These are phyloP conservation scores for Leptopterna dolabrata DNA, from an alignment of 2,888 invertebrate genomes.

Conservation along the genomic window DNA sequence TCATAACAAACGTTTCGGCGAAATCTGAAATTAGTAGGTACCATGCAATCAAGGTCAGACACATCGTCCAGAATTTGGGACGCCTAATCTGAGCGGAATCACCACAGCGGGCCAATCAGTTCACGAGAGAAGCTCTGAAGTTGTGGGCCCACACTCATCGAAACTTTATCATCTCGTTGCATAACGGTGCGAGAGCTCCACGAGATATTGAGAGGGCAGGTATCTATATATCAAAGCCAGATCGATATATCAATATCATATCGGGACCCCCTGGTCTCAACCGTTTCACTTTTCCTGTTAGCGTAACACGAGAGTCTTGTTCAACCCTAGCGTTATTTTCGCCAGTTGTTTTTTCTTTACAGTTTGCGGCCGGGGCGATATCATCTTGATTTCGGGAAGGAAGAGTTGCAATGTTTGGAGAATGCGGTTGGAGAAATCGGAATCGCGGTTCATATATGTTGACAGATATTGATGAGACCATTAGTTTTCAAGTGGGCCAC, in stretches of 20 bases:
- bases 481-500: background rate
- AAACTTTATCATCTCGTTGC: conserved; percentile 44
- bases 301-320: conserved; percentile 33
- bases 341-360: background rate
- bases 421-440: background rate
- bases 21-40: too few relatives aligned
- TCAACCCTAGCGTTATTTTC: background rate
- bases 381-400: background rate
- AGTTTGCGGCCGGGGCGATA: background rate
- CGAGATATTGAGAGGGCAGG: conserved; percentile 27
- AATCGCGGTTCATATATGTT: background rate
- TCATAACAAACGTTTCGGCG: too few relatives aligned
- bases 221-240: conserved; percentile 36
- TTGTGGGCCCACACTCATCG: conserved; percentile 28
- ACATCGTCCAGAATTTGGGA: background rate
- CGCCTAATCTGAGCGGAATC: background rate
- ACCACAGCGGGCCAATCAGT: background rate
- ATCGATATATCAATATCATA: conserved; percentile 46
- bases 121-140: background rate
- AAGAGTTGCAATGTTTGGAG: background rate
- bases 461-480: background rate
- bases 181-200: conserved; percentile 14
- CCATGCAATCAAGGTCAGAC: too few relatives aligned
- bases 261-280: background rate
- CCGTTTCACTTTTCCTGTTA: conserved; percentile 47